Base-by-base conservation (phyloP, 2,888 invertebrate species). In the Drosophila ustulata region DNA sequence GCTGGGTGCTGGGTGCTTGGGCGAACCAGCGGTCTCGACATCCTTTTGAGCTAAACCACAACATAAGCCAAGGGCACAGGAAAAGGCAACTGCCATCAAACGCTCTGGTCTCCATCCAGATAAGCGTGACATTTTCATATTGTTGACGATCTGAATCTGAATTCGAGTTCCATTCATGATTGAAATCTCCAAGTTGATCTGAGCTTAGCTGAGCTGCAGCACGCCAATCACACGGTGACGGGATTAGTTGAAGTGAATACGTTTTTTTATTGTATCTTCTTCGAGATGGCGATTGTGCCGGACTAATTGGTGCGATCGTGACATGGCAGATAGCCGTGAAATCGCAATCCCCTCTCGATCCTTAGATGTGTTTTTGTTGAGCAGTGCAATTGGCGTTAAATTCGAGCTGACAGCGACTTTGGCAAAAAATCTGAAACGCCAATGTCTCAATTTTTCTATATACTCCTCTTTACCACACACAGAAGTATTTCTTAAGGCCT, bases 121-220 rank as follows among this genome's bases (percentile, higher is more conserved):
- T 89, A 91, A 90, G 91, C 92, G 91, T 91, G 91, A 91, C 91
- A 91, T 91, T 90, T 90, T 89, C 85, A 84, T 83, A 89, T 85
- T 83, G 82, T 82, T 82, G 81, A 82, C 79, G 90, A 91, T 91
- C 77, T 65, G 50, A 57, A 75, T 70, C 56, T 52, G 45, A 67
- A 45, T 79, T 37, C 57, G 45, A 79, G n/a, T n/a, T 45, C 43
- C 66, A 76, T 87, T 79, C 79, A 78, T 68, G 52, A 89, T 88
- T 80, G 69, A 74, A 77, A 83, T 89, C 80, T 75, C 45, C 51
- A 53, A 32, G 39, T 7, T 47, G 43, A 65, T 64, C 66, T 45
- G 37, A 66, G 58, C 63, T 52, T 23, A 41, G 51, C 85, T 81
- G 58, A 75, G 72, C 76, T 62, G 69, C 74, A 80, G 71, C 83